phyloP scores from a whole-genome alignment of 2,113 vertebrate species.

The Regulus satrapa region DNA sequence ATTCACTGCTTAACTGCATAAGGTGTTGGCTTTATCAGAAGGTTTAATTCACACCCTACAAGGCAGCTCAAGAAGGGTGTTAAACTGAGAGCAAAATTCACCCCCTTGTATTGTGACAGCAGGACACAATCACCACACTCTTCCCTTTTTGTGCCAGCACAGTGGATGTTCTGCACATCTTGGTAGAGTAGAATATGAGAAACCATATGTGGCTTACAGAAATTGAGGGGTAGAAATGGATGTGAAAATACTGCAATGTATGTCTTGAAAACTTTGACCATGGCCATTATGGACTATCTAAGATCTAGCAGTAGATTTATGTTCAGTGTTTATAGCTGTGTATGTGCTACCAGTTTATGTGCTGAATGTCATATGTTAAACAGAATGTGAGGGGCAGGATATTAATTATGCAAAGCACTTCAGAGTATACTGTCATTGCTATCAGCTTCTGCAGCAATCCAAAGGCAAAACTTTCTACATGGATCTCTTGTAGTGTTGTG shows the following conservation, averaged over 20 bases:
- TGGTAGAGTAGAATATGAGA: neutral
- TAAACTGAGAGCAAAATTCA: neutral
- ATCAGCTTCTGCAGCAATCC: neutral
- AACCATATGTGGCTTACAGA: neutral
- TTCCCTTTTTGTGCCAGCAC: neutral
- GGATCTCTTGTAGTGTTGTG: neutral
- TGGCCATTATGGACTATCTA: neutral
- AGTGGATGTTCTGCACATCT: neutral
- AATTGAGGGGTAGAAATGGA: neutral
- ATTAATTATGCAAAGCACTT: neutral
- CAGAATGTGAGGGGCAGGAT: neutral
- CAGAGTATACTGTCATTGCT: neutral
- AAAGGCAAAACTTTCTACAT: neutral
- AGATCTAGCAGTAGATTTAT: slow-evolving; percentile 7
- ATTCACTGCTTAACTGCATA: neutral
- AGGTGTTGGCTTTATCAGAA: neutral
- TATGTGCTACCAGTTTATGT: slow-evolving; percentile 8
- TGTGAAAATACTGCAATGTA: neutral
- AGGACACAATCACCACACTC: neutral
- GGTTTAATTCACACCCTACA: neutral
- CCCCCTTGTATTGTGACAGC: neutral
- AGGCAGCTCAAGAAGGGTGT: neutral
- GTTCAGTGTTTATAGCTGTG: slow-evolving; percentile 26
- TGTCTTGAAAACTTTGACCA: neutral
- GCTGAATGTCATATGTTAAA: slow-evolving; percentile 54